These are phyloP conservation scores for Phania funesta DNA, from an alignment of 2,888 invertebrate genomes.

Conservation along the genomic window DNA sequence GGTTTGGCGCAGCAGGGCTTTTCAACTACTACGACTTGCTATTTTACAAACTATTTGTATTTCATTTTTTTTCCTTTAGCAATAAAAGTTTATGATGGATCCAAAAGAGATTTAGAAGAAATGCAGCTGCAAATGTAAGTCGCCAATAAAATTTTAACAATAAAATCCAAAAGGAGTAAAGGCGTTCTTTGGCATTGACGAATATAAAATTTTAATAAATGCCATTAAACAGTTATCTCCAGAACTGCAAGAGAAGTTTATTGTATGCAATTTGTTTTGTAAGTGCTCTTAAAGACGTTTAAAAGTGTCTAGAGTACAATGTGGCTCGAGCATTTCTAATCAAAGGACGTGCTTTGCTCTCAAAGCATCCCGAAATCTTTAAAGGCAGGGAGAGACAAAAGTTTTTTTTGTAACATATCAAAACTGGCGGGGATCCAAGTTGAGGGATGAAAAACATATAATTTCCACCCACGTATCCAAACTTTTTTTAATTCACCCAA, in stretches of 20 bases:
- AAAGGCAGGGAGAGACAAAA: no score
- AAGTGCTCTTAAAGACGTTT: no score
- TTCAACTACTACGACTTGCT: not conserved
- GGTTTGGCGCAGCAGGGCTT: not conserved
- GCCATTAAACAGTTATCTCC: constrained; percentile 18
- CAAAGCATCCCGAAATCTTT: no score
- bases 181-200: not conserved
- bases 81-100: constrained; percentile 47
- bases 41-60: constrained; percentile 27
- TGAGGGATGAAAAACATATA: no score
- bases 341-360: no score
- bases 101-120: not conserved
- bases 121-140: constrained; percentile 47
- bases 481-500: no score
- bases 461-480: no score
- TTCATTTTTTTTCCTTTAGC: not conserved
- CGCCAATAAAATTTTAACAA: not conserved
- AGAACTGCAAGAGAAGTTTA: constrained; percentile 3
- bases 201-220: constrained; percentile 6
- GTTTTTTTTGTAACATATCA: no score
- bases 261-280: no score
- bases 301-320: no score
- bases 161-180: not conserved
- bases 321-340: no score
- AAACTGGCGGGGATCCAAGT: no score